Evolutionary conservation across 2,113 vertebrate species (phyloP), one percentile per base, ranked within the genome.

Genomic region (Burhinus oedicnemus): DNA sequence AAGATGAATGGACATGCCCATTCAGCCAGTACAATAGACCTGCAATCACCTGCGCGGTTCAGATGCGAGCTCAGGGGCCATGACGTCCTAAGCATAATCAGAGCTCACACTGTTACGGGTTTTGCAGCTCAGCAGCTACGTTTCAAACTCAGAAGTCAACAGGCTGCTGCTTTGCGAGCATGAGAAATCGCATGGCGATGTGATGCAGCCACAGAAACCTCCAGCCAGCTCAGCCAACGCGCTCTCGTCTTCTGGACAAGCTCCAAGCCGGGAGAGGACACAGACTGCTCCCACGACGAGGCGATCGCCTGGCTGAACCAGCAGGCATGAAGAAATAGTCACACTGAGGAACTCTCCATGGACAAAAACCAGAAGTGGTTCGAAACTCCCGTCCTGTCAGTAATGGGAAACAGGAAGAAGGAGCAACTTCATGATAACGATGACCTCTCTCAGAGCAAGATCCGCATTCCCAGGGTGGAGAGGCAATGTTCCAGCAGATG

Each of bases 361-460:
- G 38, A 65, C 36, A n/a, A 36, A 21, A 25, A 29, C 3, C 11
- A n/a, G 17, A 29, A 51, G 60, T 3, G 16, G 23, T 32, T 76
- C 87, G 38, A 66, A 79, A 60, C 45, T 42, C 19, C 10, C 1
- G 3, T 47, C 52, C 49, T 36, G 38, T 26, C 62, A n/a, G 69
- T 32, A 85, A 36, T 65, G 85, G 89, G 86, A 89, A 92, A 76
- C 55, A 40, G 91, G 62, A 65, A 65, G 45, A 21, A 87, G 68
- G 62, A 80, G 27, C 34, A 61, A 6, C 20, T 11, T 11, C 2
- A 1, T 29, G 83, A 70, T 61, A 84, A 81, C 2, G 21, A 34
- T 47, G 87, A 76, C 87, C 83, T 65, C 72, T 70, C 66, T 22
- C 51, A 42, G 74, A 54, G 27, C 79, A 38, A 25, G 32, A 34